Evolutionary conservation across 1,140 invertebrate genomes (phyloP), one percentile per base, ranked within the genome.

Genomic region (Hylyphantes graminicola): DNA sequence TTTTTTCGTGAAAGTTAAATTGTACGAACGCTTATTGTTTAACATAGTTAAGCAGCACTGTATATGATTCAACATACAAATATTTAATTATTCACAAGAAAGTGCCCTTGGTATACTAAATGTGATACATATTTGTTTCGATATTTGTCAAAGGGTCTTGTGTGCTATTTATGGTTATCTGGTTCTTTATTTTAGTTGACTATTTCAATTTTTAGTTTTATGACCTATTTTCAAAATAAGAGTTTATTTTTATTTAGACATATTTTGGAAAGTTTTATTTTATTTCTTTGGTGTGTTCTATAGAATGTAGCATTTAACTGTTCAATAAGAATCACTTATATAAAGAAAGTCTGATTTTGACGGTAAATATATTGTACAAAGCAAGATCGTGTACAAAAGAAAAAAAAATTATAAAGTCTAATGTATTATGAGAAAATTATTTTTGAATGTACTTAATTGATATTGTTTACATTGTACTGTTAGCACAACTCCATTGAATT

Each of bases 81-180:
- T n/a, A 12, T 63, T 67, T 64, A 15, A 55, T 59, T 54, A 78
- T 78, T 64, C 19, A 15, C 61, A 51, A 78, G 50, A 65, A 78
- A 78, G 76, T 78, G 76, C 63, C 76, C 76, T 78, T 78, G 76
- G 59, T 78, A 78, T 78, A 67, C 63, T 35, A 78, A 51, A 67
- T 78, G 76, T 78, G 76, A 78, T 78, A 78, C n/a, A 54, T 78
- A 21, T 76, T 76, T 76, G 7, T 57, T 7, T 64, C 17, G 13
- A 11, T 19, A n/a, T 65, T 65, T n/a, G n/a, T 65, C 17, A 53
- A n/a, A 12, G 17, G 17, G 50, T 48, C 53, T 72, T 57, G 48
- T 70, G 51, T 53, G 7, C 54, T 70, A 15, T 70, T 70, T 53
- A n/a, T 70, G 50, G 15, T 35, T 35, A 35, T 35, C 35, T 35